Evolutionary conservation across 2,888 invertebrate genomes (phyloP).

Genomic region (Siphlonurus alternatus): DNA sequence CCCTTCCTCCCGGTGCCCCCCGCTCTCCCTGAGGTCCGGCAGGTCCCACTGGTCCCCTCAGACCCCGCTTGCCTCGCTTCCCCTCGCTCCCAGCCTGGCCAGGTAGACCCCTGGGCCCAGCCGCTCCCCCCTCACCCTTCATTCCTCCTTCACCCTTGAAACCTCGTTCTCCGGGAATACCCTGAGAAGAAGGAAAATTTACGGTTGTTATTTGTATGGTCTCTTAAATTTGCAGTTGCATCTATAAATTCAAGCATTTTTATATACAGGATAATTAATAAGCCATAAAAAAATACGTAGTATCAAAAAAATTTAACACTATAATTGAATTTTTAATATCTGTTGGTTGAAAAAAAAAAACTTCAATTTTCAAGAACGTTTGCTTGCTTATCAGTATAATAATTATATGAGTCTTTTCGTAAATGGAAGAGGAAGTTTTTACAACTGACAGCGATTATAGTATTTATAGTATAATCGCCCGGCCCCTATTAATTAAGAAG

Average conservation of each 20-base stretch:
- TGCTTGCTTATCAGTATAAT: too few species aligned
- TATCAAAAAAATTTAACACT: too few species aligned
- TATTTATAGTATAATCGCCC: too few species aligned
- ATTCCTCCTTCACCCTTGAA: slow-evolving; percentile 59
- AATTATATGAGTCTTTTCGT: too few species aligned
- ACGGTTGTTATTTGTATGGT: too few species aligned
- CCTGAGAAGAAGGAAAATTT: slow-evolving; percentile 35
- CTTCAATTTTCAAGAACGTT: too few species aligned
- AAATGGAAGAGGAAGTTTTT: too few species aligned
- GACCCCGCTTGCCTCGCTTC: slow-evolving; percentile 64
- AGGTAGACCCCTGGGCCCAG: slow-evolving; percentile 58
- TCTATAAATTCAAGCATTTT: neutral
- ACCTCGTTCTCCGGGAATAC: slow-evolving; percentile 60
- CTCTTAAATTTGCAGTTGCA: too few species aligned
- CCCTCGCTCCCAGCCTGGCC: slow-evolving; percentile 60
- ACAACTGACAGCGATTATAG: too few species aligned
- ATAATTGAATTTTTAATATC: too few species aligned
- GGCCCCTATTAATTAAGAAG: too few species aligned
- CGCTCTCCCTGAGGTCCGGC: slow-evolving; percentile 58
- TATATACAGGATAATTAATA: neutral
- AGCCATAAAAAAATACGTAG: neutral
- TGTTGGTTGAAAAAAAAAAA: too few species aligned
- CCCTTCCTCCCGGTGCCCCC: slow-evolving; percentile 44
- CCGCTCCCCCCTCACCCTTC: slow-evolving; percentile 55
- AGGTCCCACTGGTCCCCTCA: slow-evolving; percentile 55